These are phyloP conservation scores for pig (Sus scrofa) DNA, from an alignment of 2,113 vertebrate genomes.

Conservation along the genomic window T2T-Sscrofa CM000824.6:174895501-174896000, in stretches of 20 bases:
- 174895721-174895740: background rate
- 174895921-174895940: background rate
- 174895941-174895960: background rate
- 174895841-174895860: background rate
- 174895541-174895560: no score
- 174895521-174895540: no score
- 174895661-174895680: background rate
- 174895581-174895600: no score
- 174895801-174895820: background rate
- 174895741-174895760: background rate
- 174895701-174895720: background rate
- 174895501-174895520: no score
- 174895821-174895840: background rate
- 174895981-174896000: background rate
- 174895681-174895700: background rate
- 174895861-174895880: background rate
- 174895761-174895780: background rate
- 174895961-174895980: background rate
- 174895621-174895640: background rate
- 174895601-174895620: background rate
- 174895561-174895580: no score
- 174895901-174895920: background rate
- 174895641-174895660: background rate
- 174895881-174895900: background rate
- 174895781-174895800: background rate